These are phyloP conservation scores for Rhyacophila evoluta DNA, from an alignment of 2,888 invertebrate genomes.

Conservation along the genomic window DNA sequence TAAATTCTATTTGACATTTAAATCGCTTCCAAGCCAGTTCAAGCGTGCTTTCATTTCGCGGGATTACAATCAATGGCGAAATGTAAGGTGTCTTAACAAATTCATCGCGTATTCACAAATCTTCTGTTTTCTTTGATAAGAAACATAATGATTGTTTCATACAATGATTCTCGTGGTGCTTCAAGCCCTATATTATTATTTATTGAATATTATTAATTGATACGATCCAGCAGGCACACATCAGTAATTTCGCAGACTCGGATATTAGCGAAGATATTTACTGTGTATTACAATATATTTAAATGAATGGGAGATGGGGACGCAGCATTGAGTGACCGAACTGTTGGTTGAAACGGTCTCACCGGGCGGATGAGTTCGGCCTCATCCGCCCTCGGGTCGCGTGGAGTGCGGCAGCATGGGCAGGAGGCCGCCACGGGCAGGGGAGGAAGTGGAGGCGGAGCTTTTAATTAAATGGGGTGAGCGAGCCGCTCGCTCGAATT, in stretches of 20 bases:
- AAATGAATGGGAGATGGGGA: too few relatives aligned
- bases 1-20: neutral
- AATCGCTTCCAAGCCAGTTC: neutral
- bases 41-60: neutral
- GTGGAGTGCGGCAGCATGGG: slow-evolving; percentile 5
- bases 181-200: too few relatives aligned
- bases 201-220: too few relatives aligned
- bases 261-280: too few relatives aligned
- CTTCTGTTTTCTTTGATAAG: slow-evolving; percentile 17
- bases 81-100: neutral
- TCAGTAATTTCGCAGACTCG: too few relatives aligned
- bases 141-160: too few relatives aligned
- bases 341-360: too few relatives aligned
- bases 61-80: slow-evolving; percentile 6
- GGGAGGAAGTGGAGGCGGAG: slow-evolving; percentile 56
- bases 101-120: slow-evolving; percentile 12
- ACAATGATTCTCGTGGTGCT: too few relatives aligned
- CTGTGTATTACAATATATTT: too few relatives aligned
- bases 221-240: too few relatives aligned
- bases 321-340: too few relatives aligned
- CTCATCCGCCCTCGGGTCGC: slow-evolving; percentile 11
- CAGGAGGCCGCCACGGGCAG: slow-evolving; percentile 48
- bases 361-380: neutral
- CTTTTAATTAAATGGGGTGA: slow-evolving; percentile 54
- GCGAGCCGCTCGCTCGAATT: slow-evolving; percentile 50